Conservation (phyloP, 2,113 vertebrate species). For the Astatoreochromis straeleni region DNA sequence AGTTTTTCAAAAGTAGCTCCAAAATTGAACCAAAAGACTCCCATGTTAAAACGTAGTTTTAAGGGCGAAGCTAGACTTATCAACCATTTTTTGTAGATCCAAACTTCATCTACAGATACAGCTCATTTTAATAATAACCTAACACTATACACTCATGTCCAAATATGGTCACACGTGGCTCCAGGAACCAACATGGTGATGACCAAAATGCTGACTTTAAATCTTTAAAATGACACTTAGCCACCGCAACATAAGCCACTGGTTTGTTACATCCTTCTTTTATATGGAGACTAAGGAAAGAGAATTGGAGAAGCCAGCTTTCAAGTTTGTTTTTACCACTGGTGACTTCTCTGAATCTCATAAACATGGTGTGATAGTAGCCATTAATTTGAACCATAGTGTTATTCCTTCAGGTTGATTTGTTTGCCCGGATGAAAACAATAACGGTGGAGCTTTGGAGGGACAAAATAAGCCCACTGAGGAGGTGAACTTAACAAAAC, state of each 20-base stretch:
- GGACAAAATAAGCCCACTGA: background rate
- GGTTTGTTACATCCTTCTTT: background rate
- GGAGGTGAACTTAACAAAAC: background rate
- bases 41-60: accelerated
- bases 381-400: background rate
- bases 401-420: background rate
- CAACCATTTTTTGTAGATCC: background rate
- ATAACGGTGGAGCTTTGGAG: background rate
- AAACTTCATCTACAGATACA: background rate
- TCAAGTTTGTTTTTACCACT: background rate
- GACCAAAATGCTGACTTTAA: background rate
- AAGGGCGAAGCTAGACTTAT: background rate
- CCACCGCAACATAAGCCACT: background rate
- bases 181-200: background rate
- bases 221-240: background rate
- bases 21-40: background rate
- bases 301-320: background rate
- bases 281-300: background rate
- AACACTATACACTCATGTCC: background rate
- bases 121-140: background rate
- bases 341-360: background rate
- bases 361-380: background rate
- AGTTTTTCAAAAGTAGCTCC: background rate
- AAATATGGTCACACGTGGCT: background rate
- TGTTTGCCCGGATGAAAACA: background rate